Conservation (phyloP, 2,113 vertebrate species). For the Alethe diademata region DNA sequence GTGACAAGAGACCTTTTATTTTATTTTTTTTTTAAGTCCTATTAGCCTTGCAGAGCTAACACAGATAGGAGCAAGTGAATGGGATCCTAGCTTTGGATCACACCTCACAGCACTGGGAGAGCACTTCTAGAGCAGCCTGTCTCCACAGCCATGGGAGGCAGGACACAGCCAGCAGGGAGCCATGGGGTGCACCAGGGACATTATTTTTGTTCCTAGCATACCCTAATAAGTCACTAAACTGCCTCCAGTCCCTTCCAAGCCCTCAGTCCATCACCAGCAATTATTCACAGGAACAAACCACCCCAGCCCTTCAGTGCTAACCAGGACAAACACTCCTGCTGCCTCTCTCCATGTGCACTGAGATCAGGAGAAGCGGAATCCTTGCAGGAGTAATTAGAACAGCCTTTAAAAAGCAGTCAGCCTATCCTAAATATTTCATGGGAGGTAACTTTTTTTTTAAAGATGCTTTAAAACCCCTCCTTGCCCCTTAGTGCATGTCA, state of each 20-base stretch:
- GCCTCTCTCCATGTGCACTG: background rate
- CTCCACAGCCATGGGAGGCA: background rate
- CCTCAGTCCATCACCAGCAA: background rate
- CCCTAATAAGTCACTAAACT: background rate
- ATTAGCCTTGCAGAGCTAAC: background rate
- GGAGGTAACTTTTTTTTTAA: background rate
- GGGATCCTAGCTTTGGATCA: conserved; percentile 38
- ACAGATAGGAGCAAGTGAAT: background rate
- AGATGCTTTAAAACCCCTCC: background rate
- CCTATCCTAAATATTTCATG: conserved; percentile 54
- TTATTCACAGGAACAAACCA: background rate
- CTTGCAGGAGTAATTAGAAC: conserved; percentile 7
- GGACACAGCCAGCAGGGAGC: background rate
- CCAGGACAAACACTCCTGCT: background rate
- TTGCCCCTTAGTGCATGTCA: background rate
- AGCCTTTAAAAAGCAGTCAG: background rate
- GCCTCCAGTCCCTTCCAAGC: background rate
- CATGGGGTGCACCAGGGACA: background rate
- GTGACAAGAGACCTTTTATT: background rate
- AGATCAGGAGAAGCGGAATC: background rate
- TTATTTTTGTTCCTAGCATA: background rate
- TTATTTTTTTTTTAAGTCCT: background rate
- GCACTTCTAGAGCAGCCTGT: background rate
- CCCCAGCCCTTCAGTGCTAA: background rate
- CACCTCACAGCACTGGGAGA: background rate